phyloP scores from a whole-genome alignment of 92 coral and sea anemone genomes.

The Siderastrea radians region DNA sequence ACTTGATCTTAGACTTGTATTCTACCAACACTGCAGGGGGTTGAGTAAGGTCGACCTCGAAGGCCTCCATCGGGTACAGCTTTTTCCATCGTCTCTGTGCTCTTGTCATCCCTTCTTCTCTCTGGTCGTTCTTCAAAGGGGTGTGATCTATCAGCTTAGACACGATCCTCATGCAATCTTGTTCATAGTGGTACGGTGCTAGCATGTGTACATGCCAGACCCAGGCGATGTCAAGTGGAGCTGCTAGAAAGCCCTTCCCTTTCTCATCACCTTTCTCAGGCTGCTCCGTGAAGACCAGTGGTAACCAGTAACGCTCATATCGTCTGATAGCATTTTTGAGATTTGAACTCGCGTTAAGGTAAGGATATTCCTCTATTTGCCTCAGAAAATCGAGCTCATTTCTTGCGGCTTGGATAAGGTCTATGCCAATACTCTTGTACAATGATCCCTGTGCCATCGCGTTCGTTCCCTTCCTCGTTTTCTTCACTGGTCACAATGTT shows the following conservation, averaged over 20 bases:
- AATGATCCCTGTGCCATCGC: too few species aligned
- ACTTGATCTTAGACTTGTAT: slow-evolving; percentile 32
- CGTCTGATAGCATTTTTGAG: slow-evolving; percentile 61
- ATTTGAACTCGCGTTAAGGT: slow-evolving; percentile 16
- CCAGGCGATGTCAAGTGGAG: too few species aligned
- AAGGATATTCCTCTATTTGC: slow-evolving; percentile 30
- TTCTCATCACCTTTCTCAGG: too few species aligned
- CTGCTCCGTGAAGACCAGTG: slow-evolving; percentile 30
- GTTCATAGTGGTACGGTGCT: slow-evolving; percentile 54
- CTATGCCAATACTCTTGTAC: neutral
- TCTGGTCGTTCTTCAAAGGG: neutral
- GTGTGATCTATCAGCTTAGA: slow-evolving; percentile 33
- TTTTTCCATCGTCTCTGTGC: slow-evolving; percentile 22
- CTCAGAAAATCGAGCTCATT: neutral
- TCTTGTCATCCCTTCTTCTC: neutral
- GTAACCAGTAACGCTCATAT: slow-evolving; percentile 70
- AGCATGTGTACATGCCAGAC: slow-evolving; percentile 43
- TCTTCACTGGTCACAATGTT: too few species aligned
- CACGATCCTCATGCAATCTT: slow-evolving; percentile 28
- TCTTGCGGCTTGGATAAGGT: slow-evolving; percentile 9
- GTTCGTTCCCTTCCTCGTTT: too few species aligned
- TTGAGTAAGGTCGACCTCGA: slow-evolving; percentile 26
- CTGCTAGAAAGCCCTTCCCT: too few species aligned
- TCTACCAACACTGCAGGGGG: slow-evolving; percentile 3
- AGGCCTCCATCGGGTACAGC: neutral